phyloP scores from a whole-genome alignment of 1,140 invertebrate genomes.

The Hyposmocoma kahamanoa region DNA sequence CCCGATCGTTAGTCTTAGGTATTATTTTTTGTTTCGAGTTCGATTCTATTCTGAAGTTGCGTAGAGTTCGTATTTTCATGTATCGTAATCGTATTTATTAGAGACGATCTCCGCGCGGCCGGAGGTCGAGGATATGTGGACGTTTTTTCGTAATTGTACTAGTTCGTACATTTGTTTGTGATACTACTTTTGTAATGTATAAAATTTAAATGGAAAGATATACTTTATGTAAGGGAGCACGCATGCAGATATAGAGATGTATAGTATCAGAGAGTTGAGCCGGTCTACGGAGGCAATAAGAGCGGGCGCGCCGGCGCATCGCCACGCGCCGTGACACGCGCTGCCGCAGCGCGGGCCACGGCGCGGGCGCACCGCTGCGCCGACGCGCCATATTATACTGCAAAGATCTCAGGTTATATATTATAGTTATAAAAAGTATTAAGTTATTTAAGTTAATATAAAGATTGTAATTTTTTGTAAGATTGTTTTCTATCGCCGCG shows the following conservation, averaged over 20 bases:
- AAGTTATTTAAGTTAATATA: constrained; percentile 74
- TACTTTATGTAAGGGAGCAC: constrained; percentile 55
- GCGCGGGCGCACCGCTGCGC: too few relatives aligned
- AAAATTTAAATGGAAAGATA: constrained; percentile 63
- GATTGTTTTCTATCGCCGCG: constrained; percentile 62
- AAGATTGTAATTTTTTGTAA: constrained; percentile 69
- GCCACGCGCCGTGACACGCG: too few relatives aligned
- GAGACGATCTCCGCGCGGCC: constrained; percentile 49
- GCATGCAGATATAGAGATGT: constrained; percentile 46
- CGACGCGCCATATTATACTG: constrained; percentile 33
- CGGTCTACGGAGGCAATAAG: constrained; percentile 37
- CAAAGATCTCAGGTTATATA: constrained; percentile 72
- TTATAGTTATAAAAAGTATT: constrained; percentile 72
- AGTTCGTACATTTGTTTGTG: constrained; percentile 73
- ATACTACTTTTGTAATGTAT: constrained; percentile 74
- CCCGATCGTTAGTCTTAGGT: constrained; percentile 61
- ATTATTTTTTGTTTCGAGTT: constrained; percentile 68
- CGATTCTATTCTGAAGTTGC: constrained; percentile 67
- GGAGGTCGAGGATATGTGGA: constrained; percentile 53
- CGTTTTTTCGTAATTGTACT: constrained; percentile 67
- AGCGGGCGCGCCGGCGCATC: constrained; percentile 18
- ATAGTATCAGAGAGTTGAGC: constrained; percentile 37
- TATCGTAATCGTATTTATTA: constrained; percentile 69
- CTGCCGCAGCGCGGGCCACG: background rate
- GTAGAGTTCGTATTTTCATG: constrained; percentile 61